These are phyloP conservation scores for Recurvirostra avosetta DNA, from an alignment of 2,113 vertebrate species.

Conservation along the genomic window DNA sequence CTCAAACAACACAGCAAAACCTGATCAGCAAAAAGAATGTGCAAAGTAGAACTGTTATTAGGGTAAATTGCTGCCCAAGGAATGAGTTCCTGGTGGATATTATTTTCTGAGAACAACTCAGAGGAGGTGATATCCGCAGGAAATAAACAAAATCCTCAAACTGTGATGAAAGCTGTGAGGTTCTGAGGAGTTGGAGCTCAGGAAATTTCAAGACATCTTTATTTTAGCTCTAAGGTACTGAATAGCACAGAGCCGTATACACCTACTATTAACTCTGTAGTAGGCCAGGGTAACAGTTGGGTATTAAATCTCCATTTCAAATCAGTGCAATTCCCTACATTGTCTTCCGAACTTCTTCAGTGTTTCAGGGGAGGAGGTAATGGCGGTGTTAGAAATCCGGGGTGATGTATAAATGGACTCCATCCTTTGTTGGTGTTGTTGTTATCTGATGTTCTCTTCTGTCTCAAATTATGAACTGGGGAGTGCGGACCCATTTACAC, in stretches of 20 bases:
- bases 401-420: background rate
- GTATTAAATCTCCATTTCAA: background rate
- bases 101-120: background rate
- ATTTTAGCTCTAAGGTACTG: background rate
- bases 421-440: background rate
- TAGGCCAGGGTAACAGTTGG: background rate
- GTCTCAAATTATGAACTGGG: background rate
- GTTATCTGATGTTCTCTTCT: background rate
- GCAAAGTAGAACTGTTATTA: background rate
- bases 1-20: background rate
- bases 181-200: background rate
- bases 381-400: background rate
- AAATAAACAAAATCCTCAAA: constrained; percentile 30
- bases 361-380: background rate
- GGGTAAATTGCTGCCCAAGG: background rate
- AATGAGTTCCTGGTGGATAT: background rate
- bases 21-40: background rate
- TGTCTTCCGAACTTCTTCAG: background rate
- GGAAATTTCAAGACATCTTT: background rate
- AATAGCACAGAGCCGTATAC: background rate
- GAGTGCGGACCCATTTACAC: no score
- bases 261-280: constrained; percentile 13
- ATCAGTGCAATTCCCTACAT: background rate
- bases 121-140: background rate
- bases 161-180: background rate